Base-by-base conservation (phyloP, 1,140 invertebrate genomes). In the Trachymyrmex cornetzi region DNA sequence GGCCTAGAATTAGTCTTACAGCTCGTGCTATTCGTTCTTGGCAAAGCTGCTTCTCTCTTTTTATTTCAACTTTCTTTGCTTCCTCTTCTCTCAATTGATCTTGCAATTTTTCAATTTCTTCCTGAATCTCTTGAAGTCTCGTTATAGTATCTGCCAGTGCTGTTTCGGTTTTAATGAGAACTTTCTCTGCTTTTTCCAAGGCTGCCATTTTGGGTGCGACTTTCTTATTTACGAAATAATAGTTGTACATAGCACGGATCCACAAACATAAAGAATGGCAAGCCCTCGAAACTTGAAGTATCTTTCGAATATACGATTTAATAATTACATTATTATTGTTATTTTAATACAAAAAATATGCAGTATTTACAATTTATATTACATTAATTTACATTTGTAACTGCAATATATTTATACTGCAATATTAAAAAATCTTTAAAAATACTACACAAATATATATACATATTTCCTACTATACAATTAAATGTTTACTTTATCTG, bases 11-110 rank as follows among this genome's bases (percentile, higher is more conserved):
- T 57, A 98, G 95, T 87, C 97, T 96, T 69, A 98, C 97, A 0
- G 98, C 98, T 79, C 98, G 94, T 64, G 96, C 96, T 94, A 98
- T 96, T 92, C 98, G 96, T 50, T 97, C 97, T 55, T 97, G 96
- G 92, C 98, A 98, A 53, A 97, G 94, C 77, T 97, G 96, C 80
- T 98, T 98, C 88, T 98, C 97, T 57, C 96, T 96, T 93, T 98
- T 98, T 86, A 98, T 96, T 77, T 98, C 96, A 0, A 93, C 90
- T 84, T 96, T 97, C 69, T 96, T 96, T 2, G 96, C 96, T 88
- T 97, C 96, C 74, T 97, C 96, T 38, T 95, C 95, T 0, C 95
- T 95, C 5, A 98, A 93, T 75, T 97, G 95, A 19, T 96, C 95
- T 92, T 97, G 96, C 2, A 98, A 94, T 22, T 96, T 96, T 0